Conservation (phyloP, 2,888 invertebrate genomes). For the Poecilus cupreus region DNA sequence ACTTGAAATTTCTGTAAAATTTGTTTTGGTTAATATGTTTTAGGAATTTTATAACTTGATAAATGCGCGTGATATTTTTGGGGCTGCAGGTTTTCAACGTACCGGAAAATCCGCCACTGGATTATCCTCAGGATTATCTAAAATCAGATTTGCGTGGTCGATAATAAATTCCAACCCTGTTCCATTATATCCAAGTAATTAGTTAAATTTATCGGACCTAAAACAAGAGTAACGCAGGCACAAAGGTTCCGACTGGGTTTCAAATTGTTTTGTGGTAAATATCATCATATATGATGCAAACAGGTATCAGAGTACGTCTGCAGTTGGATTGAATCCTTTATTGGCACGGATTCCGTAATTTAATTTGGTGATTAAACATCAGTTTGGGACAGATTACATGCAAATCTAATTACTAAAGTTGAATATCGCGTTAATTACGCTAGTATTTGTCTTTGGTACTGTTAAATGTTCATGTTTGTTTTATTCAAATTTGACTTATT, state of each 20-base stretch:
- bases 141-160: slow-evolving; percentile 18
- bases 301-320: not conserved
- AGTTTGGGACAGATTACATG: slow-evolving; percentile 36
- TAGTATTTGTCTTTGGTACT: slow-evolving; percentile 20
- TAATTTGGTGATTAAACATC: slow-evolving; percentile 35
- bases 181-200: slow-evolving; percentile 3
- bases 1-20: too few relatives aligned
- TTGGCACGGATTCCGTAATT: slow-evolving; percentile 36
- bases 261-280: slow-evolving; percentile 4
- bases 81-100: too few relatives aligned
- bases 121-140: not conserved
- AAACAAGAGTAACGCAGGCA: not conserved
- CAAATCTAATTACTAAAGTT: slow-evolving; percentile 40
- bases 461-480: slow-evolving; percentile 14
- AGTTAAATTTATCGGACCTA: slow-evolving; percentile 10
- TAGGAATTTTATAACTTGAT: too few relatives aligned
- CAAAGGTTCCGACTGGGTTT: not conserved
- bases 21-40: too few relatives aligned
- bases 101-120: too few relatives aligned
- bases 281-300: not conserved
- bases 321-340: not conserved
- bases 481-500: slow-evolving; percentile 19
- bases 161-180: slow-evolving; percentile 22
- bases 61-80: too few relatives aligned
- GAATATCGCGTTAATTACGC: slow-evolving; percentile 42